These are phyloP conservation scores for Calameuta pallipes DNA, from an alignment of 2,888 invertebrate genomes.

Conservation along the genomic window DNA sequence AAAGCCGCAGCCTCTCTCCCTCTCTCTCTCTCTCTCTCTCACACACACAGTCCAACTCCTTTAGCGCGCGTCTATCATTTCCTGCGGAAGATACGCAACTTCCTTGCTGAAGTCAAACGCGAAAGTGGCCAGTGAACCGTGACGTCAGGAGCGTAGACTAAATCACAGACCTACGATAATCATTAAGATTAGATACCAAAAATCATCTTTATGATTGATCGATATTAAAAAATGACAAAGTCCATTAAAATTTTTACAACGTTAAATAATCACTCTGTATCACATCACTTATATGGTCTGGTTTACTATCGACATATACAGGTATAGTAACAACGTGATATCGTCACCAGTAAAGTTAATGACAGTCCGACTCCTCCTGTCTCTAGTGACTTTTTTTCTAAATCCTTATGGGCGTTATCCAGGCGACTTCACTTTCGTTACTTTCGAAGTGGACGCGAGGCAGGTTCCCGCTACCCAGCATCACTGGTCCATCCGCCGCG, in stretches of 20 bases:
- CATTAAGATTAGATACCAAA: not conserved
- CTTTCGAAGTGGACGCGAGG: slow-evolving; percentile 60
- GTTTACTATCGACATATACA: not conserved
- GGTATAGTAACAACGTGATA: not conserved
- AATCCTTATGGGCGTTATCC: slow-evolving; percentile 32
- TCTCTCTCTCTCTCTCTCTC: too few relatives aligned
- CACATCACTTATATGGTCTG: not conserved
- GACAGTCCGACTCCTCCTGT: not conserved
- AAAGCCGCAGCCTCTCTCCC: not conserved
- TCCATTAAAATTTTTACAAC: not conserved
- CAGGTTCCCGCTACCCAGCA: slow-evolving; percentile 46
- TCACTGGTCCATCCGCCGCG: slow-evolving; percentile 45
- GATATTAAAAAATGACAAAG: not conserved
- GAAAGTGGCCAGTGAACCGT: not conserved
- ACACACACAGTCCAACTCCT: not conserved
- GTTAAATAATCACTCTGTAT: not conserved
- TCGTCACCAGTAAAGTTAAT: not conserved
- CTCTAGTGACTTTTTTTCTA: not conserved
- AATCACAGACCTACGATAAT: not conserved
- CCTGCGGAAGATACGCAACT: slow-evolving; percentile 30
- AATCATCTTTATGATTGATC: not conserved
- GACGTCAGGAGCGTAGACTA: not conserved
- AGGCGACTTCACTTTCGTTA: slow-evolving; percentile 62
- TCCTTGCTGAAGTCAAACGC: slow-evolving; percentile 15
- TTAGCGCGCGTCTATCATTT: slow-evolving; percentile 17